Evolutionary conservation across 1,140 invertebrate genomes (phyloP).

Genomic region (Trissolcus basalis): DNA sequence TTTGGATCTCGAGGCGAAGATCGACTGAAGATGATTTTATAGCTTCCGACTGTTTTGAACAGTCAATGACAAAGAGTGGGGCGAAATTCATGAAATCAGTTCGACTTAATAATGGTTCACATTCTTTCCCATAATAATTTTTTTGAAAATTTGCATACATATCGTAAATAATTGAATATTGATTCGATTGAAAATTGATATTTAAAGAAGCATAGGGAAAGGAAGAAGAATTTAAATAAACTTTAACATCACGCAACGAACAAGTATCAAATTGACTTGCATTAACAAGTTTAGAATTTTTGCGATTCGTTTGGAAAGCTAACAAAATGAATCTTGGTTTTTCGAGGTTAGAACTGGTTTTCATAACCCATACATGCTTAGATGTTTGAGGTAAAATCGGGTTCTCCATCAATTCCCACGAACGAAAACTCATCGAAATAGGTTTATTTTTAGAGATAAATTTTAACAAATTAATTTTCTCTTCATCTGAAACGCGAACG

Average conservation of each 20-base stretch:
- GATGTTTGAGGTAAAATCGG: not conserved
- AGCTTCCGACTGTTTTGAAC: not conserved
- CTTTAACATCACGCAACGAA: slow-evolving; percentile 19
- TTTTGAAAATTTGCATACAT: slow-evolving; percentile 38
- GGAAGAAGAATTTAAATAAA: slow-evolving; percentile 27
- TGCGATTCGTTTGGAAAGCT: slow-evolving; percentile 48
- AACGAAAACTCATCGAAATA: slow-evolving; percentile 60
- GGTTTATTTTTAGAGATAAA: slow-evolving; percentile 50
- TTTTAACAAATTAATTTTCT: slow-evolving; percentile 50
- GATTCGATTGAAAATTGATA: slow-evolving; percentile 14
- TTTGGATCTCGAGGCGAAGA: slow-evolving; percentile 27
- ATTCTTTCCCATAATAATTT: slow-evolving; percentile 1
- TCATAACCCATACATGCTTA: slow-evolving; percentile 1
- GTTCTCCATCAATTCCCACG: slow-evolving; percentile 51
- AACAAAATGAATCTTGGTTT: slow-evolving; percentile 45
- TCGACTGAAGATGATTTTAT: not conserved
- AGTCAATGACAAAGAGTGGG: slow-evolving; percentile 35
- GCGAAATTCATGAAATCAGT: slow-evolving; percentile 1
- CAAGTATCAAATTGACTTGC: slow-evolving; percentile 56
- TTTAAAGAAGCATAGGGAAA: slow-evolving; percentile 23
- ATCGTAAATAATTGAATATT: slow-evolving; percentile 19
- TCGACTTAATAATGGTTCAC: too few relatives aligned
- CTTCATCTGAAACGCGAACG: slow-evolving; percentile 39
- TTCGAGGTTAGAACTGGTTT: not conserved
- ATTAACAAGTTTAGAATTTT: slow-evolving; percentile 27